Conservation (phyloP, 2,113 vertebrate genomes). For the Jaculus jaculus region DNA sequence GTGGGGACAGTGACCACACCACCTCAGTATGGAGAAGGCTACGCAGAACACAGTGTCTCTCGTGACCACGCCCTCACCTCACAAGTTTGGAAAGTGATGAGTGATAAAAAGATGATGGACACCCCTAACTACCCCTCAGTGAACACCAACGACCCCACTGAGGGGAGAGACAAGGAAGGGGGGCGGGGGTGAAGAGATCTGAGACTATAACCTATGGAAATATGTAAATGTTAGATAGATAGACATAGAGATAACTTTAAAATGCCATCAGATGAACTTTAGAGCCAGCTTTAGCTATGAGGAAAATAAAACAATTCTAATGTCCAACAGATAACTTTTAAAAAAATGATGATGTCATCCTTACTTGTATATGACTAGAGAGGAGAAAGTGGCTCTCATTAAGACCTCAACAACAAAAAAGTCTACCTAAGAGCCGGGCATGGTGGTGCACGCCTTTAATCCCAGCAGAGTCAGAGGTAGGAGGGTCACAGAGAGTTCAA, state of each 20-base stretch:
- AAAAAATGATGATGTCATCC: background rate
- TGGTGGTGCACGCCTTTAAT: too few relatives aligned
- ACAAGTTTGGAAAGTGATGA: background rate
- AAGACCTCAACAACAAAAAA: background rate
- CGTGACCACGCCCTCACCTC: background rate
- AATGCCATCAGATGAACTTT: constrained; percentile 24
- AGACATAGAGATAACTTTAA: too few relatives aligned
- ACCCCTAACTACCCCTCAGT: too few relatives aligned
- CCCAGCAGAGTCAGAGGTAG: too few relatives aligned
- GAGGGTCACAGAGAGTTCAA: too few relatives aligned
- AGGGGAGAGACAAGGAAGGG: too few relatives aligned
- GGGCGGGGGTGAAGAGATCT: too few relatives aligned
- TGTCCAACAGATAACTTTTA: background rate
- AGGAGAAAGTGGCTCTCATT: background rate
- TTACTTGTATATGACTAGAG: background rate
- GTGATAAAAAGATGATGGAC: too few relatives aligned
- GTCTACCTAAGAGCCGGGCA: too few relatives aligned
- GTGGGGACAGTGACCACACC: background rate
- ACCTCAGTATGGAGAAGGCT: background rate
- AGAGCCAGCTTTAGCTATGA: constrained; percentile 32
- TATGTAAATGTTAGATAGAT: too few relatives aligned
- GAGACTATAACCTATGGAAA: too few relatives aligned
- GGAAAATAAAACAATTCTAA: background rate
- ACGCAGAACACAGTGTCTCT: background rate
- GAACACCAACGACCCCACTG: too few relatives aligned